Base-by-base conservation (phyloP, 2,888 invertebrate genomes). In the Acleris laterana region DNA sequence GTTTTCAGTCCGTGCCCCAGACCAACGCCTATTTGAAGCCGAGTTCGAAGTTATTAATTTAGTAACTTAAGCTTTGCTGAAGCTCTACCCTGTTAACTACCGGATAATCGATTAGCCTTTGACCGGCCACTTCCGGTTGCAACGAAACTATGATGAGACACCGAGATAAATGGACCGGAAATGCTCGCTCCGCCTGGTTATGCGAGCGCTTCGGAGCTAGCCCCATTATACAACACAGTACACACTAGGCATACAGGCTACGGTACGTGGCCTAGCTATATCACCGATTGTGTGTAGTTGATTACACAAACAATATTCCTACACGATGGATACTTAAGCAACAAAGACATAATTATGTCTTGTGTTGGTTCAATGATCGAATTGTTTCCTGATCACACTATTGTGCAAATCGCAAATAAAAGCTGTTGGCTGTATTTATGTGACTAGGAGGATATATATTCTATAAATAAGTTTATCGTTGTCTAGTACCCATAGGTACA, bases 71-170 rank as follows among this genome's bases (percentile, higher is more conserved):
- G 55, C 55, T 55, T n/a, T 46, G 25, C 25, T 49, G 22, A 46
- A 46, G 42, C 44, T 25, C 46, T 57, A 44, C 74, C 75, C 77
- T 77, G 78, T 77, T 81, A 81, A 82, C 81, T 81, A 75, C 84
- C 85, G 90, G 88, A 88, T 90, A 88, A 90, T 90, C 88, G 90
- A 92, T 91, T 90, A 89, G 84, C 87, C 83, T 86, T 78, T 87
- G 89, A 87, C 89, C 87, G 89, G 83, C 77, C 87, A 86, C 89
- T 86, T 88, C 88, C 90, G 87, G 85, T 77, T 88, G 87, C 86
- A 84, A 70, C 84, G 85, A 87, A 87, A 85, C 83, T 84, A 84
- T 85, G 87, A 88, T 82, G 86, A 83, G 82, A 80, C 83, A 79
- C 77, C 46, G 78, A 81, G 85, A 87, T 88, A 88, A 89, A 90